Evolutionary conservation across 2,888 invertebrate species (phyloP).

Genomic region (Pachliopta kotzebuea): DNA sequence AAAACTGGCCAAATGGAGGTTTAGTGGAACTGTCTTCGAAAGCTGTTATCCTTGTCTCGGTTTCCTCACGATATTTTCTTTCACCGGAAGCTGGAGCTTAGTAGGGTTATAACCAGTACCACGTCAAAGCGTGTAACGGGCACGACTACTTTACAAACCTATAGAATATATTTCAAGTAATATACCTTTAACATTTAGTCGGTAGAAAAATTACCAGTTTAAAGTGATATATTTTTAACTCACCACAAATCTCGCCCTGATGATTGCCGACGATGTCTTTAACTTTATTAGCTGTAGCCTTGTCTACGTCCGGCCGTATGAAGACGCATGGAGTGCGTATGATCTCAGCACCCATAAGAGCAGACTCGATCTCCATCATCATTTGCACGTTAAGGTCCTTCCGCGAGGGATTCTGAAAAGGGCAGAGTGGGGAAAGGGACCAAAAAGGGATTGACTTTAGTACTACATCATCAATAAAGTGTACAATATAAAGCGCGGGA

Average conservation of each 20-base stretch:
- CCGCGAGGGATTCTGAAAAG: constrained; percentile 90
- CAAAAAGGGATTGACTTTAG: constrained; percentile 33
- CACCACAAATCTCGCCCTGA: constrained; percentile 87
- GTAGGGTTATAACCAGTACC: too few species aligned
- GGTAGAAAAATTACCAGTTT: too few species aligned
- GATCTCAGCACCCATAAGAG: constrained; percentile 89
- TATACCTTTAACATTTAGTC: too few species aligned
- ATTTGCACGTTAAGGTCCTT: constrained; percentile 96
- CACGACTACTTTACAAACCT: too few species aligned
- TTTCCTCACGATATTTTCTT: too few species aligned
- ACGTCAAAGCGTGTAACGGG: too few species aligned
- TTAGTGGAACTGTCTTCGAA: too few species aligned
- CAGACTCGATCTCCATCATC: constrained; percentile 93
- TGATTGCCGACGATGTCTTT: constrained; percentile 94
- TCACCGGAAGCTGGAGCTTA: too few species aligned
- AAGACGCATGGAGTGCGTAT: constrained; percentile 89
- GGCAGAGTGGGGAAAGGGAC: constrained; percentile 43
- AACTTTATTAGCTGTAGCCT: constrained; percentile 87
- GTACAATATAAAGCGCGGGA: constrained; percentile 1
- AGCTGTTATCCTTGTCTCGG: too few species aligned
- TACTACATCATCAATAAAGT: not conserved
- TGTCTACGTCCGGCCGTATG: constrained; percentile 92
- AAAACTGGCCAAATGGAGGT: too few species aligned
- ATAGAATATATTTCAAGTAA: too few species aligned
- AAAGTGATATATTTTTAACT: constrained; percentile 32